These are phyloP conservation scores for Eubasilissa regina DNA, from an alignment of 1,140 invertebrate genomes.

Conservation along the genomic window DNA sequence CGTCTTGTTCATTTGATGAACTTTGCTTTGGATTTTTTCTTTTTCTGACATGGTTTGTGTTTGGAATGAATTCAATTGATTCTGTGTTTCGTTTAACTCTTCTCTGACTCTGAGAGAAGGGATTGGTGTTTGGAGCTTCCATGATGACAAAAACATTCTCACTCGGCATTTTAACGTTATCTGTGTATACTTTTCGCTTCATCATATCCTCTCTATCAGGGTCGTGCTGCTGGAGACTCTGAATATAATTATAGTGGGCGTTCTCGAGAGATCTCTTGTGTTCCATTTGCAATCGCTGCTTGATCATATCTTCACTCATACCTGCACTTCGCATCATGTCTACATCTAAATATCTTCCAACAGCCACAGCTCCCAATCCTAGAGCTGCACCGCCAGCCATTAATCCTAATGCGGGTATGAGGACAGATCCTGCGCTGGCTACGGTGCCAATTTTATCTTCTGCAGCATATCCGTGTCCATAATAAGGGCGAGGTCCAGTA, in stretches of 20 bases:
- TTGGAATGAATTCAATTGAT: conserved; percentile 30
- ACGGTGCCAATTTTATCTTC: conserved; percentile 82
- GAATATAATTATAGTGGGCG: conserved; percentile 62
- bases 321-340: conserved; percentile 74
- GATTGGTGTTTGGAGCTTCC: conserved; percentile 64
- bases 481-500: conserved; percentile 62
- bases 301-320: conserved; percentile 65
- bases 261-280: conserved; percentile 72
- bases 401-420: conserved; percentile 82
- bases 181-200: conserved; percentile 67
- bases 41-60: conserved; percentile 6
- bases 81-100: conserved; percentile 52
- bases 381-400: conserved; percentile 85
- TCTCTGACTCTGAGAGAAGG: conserved; percentile 37
- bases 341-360: conserved; percentile 81
- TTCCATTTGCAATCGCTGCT: conserved; percentile 71
- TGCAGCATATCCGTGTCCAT: conserved; percentile 66
- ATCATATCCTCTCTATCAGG: conserved; percentile 68
- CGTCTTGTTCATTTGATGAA: conserved; percentile 45
- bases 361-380: conserved; percentile 83
- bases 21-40: conserved; percentile 38
- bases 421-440: conserved; percentile 70
- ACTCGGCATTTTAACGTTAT: conserved; percentile 71
- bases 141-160: conserved; percentile 70
- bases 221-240: conserved; percentile 63